phyloP scores from a whole-genome alignment of 2,888 invertebrate genomes.

The Stenurella melanura region DNA sequence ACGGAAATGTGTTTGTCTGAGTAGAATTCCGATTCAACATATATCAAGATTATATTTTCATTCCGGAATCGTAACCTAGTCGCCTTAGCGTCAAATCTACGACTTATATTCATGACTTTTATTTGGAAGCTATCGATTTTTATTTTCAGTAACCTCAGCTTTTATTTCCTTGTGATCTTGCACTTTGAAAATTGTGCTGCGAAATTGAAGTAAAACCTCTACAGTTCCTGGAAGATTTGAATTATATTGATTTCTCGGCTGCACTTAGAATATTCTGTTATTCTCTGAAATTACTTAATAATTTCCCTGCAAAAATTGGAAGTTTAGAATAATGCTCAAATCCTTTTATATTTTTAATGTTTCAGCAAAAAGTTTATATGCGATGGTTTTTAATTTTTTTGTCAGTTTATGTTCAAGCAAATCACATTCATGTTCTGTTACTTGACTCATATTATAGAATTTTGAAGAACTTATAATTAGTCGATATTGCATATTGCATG shows the following conservation, averaged over 20 bases:
- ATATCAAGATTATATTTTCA: conserved; percentile 39
- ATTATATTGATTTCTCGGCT: background rate
- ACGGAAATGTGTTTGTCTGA: conserved; percentile 18
- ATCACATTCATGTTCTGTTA: too few species aligned
- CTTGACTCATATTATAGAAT: too few species aligned
- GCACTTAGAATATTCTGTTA: background rate
- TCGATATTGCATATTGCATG: too few species aligned
- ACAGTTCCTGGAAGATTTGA: background rate
- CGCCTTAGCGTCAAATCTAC: conserved; percentile 29
- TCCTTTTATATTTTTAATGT: too few species aligned
- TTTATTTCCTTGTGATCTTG: conserved; percentile 31
- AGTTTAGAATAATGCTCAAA: too few species aligned
- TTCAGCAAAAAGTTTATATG: too few species aligned
- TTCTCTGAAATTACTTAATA: background rate
- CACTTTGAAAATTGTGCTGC: conserved; percentile 18
- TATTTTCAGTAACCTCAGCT: conserved; percentile 29
- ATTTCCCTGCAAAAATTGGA: background rate
- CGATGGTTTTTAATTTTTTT: too few species aligned
- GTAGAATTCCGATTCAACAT: conserved; percentile 25
- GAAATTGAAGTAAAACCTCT: conserved; percentile 26
- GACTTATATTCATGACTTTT: conserved; percentile 39
- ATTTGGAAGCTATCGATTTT: conserved; percentile 35
- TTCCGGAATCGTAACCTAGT: conserved; percentile 24
- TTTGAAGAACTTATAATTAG: too few species aligned
- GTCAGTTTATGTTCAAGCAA: too few species aligned